Evolutionary conservation across 2,888 invertebrate species (phyloP).

Genomic region (Tetropium fuscum): DNA sequence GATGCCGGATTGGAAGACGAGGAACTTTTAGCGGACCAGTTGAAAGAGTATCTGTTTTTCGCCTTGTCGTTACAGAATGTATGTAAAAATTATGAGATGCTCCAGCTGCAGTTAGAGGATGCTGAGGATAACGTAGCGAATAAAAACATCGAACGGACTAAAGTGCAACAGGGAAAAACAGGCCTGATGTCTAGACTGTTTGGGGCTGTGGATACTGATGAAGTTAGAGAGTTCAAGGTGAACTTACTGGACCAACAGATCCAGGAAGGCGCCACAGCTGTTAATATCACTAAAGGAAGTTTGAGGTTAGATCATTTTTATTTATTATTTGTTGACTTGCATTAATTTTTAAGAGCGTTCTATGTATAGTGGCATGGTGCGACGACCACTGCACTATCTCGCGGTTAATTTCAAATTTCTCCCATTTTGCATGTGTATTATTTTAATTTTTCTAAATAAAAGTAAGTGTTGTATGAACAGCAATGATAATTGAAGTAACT

Average conservation of each 20-base stretch:
- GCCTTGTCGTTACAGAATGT: conserved; percentile 80
- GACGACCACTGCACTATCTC: too few relatives aligned
- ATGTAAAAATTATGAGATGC: conserved; percentile 73
- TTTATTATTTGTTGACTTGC: too few relatives aligned
- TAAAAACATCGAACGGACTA: conserved; percentile 70
- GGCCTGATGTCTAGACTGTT: conserved; percentile 80
- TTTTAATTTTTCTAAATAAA: too few relatives aligned
- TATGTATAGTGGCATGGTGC: too few relatives aligned
- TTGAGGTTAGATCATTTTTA: conserved; percentile 71
- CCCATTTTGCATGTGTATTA: too few relatives aligned
- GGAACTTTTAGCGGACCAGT: conserved; percentile 84
- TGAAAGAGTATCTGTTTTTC: conserved; percentile 86
- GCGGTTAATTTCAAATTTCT: too few relatives aligned
- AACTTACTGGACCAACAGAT: conserved; percentile 77
- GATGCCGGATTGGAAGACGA: conserved; percentile 78
- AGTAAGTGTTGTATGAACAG: too few relatives aligned
- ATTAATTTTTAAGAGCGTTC: too few relatives aligned
- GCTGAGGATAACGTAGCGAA: conserved; percentile 71
- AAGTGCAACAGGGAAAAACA: conserved; percentile 75
- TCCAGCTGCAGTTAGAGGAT: conserved; percentile 79
- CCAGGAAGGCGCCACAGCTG: conserved; percentile 70
- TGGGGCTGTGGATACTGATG: conserved; percentile 81
- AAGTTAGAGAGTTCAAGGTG: conserved; percentile 78
- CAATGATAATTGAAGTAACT: too few relatives aligned
- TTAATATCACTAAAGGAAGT: conserved; percentile 71